Evolutionary conservation across 2,888 invertebrate genomes (phyloP).

Genomic region (Drosophila diplacantha): DNA sequence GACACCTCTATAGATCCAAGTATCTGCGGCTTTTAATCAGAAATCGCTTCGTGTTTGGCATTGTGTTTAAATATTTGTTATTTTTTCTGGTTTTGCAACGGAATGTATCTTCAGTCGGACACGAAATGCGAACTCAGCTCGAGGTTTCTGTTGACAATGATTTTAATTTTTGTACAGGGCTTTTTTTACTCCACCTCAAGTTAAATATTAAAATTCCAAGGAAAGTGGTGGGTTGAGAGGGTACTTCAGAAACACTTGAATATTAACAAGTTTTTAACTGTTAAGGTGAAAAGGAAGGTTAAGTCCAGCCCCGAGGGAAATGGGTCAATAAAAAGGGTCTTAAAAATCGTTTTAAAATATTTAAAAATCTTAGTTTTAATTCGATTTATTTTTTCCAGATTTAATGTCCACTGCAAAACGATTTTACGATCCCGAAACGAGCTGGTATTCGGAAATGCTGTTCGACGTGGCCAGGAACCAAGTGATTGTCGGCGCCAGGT

Average conservation of each 20-base stretch:
- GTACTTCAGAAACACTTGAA: constrained; percentile 9
- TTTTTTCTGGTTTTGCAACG: constrained; percentile 47
- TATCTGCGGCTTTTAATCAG: constrained; percentile 50
- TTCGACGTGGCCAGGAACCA: constrained; percentile 93
- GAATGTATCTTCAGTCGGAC: constrained; percentile 51
- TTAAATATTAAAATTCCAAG: constrained; percentile 35
- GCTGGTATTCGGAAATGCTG: constrained; percentile 88
- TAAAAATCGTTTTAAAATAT: too few relatives aligned
- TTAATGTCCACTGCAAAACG: constrained; percentile 82
- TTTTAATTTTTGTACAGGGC: constrained; percentile 40
- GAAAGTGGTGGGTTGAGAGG: constrained; percentile 27
- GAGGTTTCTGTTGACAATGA: constrained; percentile 55
- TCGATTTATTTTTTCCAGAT: constrained; percentile 79
- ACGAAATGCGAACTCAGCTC: constrained; percentile 53
- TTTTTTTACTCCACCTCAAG: constrained; percentile 16
- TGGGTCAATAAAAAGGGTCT: neutral
- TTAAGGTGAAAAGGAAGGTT: neutral
- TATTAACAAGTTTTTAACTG: neutral
- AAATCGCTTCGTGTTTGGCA: constrained; percentile 48
- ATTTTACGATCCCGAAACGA: constrained; percentile 86
- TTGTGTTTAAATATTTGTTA: constrained; percentile 58
- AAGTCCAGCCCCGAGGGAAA: too few relatives aligned
- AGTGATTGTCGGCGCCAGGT: constrained; percentile 93
- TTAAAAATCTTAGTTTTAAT: neutral
- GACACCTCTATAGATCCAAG: constrained; percentile 31